These are phyloP conservation scores for Chiloscyllium punctatum DNA, from an alignment of 2,797 vertebrate genomes.

Conservation along the genomic window DNA sequence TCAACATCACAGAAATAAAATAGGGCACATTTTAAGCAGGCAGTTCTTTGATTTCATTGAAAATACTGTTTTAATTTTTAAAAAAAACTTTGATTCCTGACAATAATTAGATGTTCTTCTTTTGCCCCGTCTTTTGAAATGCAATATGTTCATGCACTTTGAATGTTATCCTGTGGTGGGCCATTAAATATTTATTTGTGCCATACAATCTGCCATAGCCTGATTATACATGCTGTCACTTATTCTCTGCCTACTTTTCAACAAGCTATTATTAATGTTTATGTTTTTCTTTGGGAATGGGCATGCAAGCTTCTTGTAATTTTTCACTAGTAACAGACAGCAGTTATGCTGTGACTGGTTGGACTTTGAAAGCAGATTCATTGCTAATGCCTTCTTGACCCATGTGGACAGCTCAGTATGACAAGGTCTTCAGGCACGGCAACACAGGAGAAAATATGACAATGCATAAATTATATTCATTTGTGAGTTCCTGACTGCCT, in stretches of 20 bases:
- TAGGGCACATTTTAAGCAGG: too few species aligned
- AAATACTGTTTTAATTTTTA: background rate
- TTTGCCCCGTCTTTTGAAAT: background rate
- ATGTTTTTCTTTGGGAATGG: background rate
- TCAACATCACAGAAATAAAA: background rate
- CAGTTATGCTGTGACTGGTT: background rate
- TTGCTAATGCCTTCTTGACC: constrained; percentile 4
- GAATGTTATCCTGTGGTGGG: background rate
- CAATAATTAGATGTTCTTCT: background rate
- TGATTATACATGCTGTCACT: background rate
- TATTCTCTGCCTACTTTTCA: background rate
- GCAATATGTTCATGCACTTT: background rate
- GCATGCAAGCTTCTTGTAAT: background rate
- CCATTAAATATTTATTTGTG: background rate
- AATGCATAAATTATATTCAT: background rate
- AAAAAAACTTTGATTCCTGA: background rate
- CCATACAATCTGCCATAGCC: background rate
- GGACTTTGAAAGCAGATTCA: background rate
- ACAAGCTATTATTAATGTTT: background rate
- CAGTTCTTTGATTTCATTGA: background rate
- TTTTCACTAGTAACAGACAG: background rate
- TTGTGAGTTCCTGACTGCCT: background rate
- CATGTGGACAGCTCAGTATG: background rate
- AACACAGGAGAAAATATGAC: background rate
- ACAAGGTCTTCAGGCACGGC: background rate